Evolutionary conservation across 2,113 vertebrate genomes (phyloP).

Genomic region (Amphiprion ocellaris): DNA sequence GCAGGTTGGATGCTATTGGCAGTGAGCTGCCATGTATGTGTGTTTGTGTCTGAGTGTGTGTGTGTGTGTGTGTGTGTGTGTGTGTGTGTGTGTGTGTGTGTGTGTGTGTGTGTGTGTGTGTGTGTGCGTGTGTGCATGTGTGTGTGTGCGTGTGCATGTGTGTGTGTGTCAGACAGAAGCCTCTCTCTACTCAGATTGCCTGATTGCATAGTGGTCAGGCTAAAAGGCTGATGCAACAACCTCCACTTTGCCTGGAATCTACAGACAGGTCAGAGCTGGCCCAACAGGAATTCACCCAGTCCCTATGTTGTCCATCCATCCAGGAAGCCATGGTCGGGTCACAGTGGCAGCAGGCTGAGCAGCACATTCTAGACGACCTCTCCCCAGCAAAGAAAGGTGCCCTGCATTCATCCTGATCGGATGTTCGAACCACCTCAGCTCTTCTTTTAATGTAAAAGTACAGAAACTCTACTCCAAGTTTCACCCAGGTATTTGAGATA

Average conservation of each 20-base stretch:
- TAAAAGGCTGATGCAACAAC: neutral
- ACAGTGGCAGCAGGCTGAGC: no score
- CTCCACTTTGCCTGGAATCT: slow-evolving; percentile 7
- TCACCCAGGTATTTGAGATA: no score
- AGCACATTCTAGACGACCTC: no score
- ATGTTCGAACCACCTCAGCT: no score
- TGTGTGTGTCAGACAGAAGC: neutral
- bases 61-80: slow-evolving; percentile 28
- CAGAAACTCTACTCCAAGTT: no score
- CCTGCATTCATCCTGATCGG: no score
- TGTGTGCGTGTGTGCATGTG: slow-evolving; percentile 42
- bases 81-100: slow-evolving; percentile 39
- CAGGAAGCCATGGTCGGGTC: no score
- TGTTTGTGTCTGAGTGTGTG: slow-evolving; percentile 38
- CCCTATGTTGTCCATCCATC: no score
- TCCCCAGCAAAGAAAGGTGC: no score
- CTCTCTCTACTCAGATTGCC: no score
- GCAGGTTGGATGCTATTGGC: no score
- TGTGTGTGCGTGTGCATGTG: neutral
- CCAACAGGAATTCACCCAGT: neutral
- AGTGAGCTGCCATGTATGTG: slow-evolving; percentile 1
- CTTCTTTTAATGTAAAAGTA: no score
- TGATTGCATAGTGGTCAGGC: neutral
- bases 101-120: neutral
- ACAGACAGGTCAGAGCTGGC: neutral